These are phyloP conservation scores for Typhlichthys eigenmanni DNA, from an alignment of 2,797 vertebrate species.

Conservation along the genomic window DNA sequence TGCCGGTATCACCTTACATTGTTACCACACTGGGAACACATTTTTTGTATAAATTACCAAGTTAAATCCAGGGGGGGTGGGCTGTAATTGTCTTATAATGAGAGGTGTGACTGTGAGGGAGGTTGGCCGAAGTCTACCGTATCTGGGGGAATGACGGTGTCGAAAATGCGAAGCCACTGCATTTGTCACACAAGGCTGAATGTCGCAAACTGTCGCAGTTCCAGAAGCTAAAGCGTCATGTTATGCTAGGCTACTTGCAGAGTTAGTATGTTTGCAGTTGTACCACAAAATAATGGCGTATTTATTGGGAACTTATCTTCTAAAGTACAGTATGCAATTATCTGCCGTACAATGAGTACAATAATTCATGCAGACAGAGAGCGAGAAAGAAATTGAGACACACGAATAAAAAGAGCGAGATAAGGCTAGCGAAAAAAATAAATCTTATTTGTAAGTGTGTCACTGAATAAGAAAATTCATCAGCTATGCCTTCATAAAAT, in stretches of 20 bases:
- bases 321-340: constrained; percentile 21
- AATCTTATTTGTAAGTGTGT: constrained; percentile 23
- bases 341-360: constrained; percentile 19
- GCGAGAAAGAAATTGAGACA: background rate
- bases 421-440: constrained; percentile 1
- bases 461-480: constrained; percentile 39
- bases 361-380: constrained; percentile 20
- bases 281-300: background rate
- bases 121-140: background rate
- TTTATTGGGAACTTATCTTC: constrained; percentile 31
- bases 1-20: constrained; percentile 38
- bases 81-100: constrained; percentile 37
- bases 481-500: constrained; percentile 43
- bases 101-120: constrained; percentile 9
- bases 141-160: too few relatives aligned
- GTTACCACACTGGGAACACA: constrained; percentile 24
- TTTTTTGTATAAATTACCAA: constrained; percentile 52
- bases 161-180: constrained; percentile 7
- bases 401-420: background rate
- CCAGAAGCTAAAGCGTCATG: background rate
- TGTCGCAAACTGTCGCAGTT: background rate
- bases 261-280: background rate
- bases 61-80: constrained; percentile 40
- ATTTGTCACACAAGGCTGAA: background rate
- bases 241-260: background rate